A percentile compares a stretch with the other conserved stretches of the same genome.
These are phyloP conservation scores for Dicrurus megarhynchus DNA, from an alignment of 2,113 vertebrate species.

Conservation along the genomic window DNA sequence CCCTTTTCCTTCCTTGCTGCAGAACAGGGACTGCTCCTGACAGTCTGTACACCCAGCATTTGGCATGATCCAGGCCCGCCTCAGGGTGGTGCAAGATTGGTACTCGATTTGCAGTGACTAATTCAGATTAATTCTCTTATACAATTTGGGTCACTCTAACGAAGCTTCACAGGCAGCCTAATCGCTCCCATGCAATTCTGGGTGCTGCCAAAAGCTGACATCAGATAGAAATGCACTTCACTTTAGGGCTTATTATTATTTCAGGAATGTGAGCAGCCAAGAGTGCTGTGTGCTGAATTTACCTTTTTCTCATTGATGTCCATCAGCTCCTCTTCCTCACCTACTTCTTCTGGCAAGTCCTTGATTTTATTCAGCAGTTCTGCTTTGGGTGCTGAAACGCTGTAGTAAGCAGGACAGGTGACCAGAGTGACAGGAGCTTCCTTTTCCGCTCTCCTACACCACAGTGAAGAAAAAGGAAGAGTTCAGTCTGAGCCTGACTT, in stretches of 20 bases:
- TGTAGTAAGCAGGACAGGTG: constrained; percentile 74
- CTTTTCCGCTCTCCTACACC: constrained; percentile 68
- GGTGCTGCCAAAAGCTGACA: neutral
- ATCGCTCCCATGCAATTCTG: rapidly evolving
- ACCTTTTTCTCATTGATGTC: constrained; percentile 90
- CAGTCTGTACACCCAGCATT: neutral
- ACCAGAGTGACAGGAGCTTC: constrained; percentile 32
- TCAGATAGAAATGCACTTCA: neutral
- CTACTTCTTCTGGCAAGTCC: constrained; percentile 68
- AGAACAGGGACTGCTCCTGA: neutral
- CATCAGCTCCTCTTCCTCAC: constrained; percentile 74
- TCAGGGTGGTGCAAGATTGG: neutral
- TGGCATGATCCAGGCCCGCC: neutral
- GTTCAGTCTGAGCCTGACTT: neutral
- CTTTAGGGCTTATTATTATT: neutral
- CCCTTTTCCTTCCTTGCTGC: neutral
- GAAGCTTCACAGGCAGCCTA: neutral
- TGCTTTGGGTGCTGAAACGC: constrained; percentile 57
- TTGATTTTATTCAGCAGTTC: constrained; percentile 74
- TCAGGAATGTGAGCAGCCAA: neutral
- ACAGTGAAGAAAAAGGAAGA: neutral
- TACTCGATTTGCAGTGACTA: neutral
- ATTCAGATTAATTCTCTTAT: neutral
- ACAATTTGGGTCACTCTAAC: neutral
- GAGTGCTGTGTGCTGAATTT: neutral